These are phyloP conservation scores for Heliconius hewitsoni DNA, from an alignment of 1,140 invertebrate genomes.

Conservation along the genomic window DNA sequence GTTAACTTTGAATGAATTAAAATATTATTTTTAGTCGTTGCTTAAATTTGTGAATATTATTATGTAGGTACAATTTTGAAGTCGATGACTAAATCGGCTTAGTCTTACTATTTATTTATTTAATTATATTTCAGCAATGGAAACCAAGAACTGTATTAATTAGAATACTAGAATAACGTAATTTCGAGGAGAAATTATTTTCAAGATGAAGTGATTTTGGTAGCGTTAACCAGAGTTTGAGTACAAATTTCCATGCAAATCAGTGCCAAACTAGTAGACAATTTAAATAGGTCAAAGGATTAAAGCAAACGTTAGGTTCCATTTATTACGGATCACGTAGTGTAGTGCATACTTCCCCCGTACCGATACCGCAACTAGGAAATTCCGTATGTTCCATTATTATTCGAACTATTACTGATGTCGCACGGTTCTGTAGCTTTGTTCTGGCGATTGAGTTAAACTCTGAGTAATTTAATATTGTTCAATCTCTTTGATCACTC, in stretches of 20 bases:
- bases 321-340: conserved; percentile 20
- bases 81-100: too few relatives aligned
- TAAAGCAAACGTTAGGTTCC: conserved; percentile 8
- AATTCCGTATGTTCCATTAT: conserved; percentile 12
- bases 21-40: too few relatives aligned
- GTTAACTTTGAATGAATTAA: too few relatives aligned
- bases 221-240: background rate
- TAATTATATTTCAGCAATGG: too few relatives aligned
- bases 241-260: conserved; percentile 24
- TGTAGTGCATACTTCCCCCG: background rate
- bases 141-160: too few relatives aligned
- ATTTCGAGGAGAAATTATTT: background rate
- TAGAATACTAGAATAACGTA: background rate
- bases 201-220: background rate
- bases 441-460: background rate
- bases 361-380: background rate
- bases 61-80: too few relatives aligned
- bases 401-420: background rate
- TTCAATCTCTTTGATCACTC: background rate
- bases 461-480: background rate
- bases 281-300: conserved; percentile 28
- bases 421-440: background rate
- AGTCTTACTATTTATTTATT: too few relatives aligned
- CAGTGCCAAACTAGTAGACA: conserved; percentile 8
- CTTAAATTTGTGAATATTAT: too few relatives aligned